These are phyloP conservation scores for Apis dorsata DNA, from an alignment of 1,140 invertebrate species.

Conservation along the genomic window DNA sequence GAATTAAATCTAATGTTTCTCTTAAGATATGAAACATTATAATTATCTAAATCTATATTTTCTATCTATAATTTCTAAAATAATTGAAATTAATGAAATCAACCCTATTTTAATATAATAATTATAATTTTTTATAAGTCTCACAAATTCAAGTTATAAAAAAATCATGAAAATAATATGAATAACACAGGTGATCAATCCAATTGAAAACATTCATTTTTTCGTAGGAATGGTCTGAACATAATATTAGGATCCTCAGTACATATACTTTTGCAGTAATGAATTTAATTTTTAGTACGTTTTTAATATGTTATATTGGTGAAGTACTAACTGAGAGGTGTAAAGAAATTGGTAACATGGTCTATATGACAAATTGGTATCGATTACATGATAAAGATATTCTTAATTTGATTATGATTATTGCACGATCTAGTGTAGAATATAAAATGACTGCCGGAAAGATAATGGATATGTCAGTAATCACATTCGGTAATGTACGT, in stretches of 20 bases:
- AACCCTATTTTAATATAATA: too few relatives aligned
- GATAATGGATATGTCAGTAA: constrained; percentile 59
- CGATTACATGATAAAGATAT: constrained; percentile 48
- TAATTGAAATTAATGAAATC: too few relatives aligned
- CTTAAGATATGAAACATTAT: too few relatives aligned
- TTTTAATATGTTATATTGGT: constrained; percentile 68
- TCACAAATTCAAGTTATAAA: not conserved
- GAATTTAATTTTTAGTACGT: constrained; percentile 62
- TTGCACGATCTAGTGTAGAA: constrained; percentile 56
- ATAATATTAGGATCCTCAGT: constrained; percentile 20
- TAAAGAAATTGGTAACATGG: constrained; percentile 55
- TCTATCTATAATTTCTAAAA: too few relatives aligned
- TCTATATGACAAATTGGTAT: constrained; percentile 66
- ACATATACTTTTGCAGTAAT: constrained; percentile 38
- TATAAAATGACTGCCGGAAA: constrained; percentile 66
- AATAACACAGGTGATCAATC: not conserved
- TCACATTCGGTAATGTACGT: constrained; percentile 66
- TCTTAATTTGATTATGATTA: constrained; percentile 58
- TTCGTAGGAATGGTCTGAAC: constrained; percentile 59
- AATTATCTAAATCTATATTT: too few relatives aligned
- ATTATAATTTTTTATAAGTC: not conserved
- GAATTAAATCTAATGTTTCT: too few relatives aligned
- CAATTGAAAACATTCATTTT: constrained; percentile 5
- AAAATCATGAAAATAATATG: not conserved
- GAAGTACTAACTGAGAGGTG: constrained; percentile 60